Conservation (phyloP, 1,140 invertebrate species). For the Maniola jurtina region DNA sequence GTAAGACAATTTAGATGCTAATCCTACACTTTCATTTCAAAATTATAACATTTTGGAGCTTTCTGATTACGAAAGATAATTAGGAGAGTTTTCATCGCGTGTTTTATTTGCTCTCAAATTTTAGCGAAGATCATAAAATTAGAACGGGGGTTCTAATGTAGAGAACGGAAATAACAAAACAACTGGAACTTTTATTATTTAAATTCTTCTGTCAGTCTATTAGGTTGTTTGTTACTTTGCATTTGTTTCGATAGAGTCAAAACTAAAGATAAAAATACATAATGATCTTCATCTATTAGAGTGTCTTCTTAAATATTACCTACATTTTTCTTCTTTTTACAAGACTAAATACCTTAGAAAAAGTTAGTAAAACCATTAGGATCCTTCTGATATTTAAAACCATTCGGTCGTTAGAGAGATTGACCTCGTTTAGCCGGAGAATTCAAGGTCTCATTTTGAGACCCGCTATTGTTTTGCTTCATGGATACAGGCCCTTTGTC, state of each 20-base stretch:
- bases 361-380: slow-evolving; percentile 13
- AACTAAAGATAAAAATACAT: no score
- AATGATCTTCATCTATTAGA: no score
- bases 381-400: no score
- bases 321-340: no score
- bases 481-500: slow-evolving; percentile 12
- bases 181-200: no score
- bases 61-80: slow-evolving; percentile 39
- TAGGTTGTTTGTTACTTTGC: no score
- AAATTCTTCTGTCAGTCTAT: no score
- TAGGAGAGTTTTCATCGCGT: slow-evolving; percentile 38
- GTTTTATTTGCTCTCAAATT: slow-evolving; percentile 22
- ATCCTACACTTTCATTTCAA: slow-evolving; percentile 61
- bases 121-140: slow-evolving; percentile 1
- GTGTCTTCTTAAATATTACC: no score
- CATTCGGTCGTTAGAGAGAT: slow-evolving; percentile 19
- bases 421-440: slow-evolving; percentile 32
- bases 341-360: background rate
- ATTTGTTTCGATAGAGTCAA: no score
- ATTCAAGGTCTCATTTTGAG: slow-evolving; percentile 35
- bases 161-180: background rate
- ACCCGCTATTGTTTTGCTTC: slow-evolving; percentile 23
- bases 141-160: background rate
- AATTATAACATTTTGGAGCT: slow-evolving; percentile 61
- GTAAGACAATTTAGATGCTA: slow-evolving; percentile 55